phyloP scores from a whole-genome alignment of 2,113 vertebrate genomes.

The Oreochromis aureus region DNA sequence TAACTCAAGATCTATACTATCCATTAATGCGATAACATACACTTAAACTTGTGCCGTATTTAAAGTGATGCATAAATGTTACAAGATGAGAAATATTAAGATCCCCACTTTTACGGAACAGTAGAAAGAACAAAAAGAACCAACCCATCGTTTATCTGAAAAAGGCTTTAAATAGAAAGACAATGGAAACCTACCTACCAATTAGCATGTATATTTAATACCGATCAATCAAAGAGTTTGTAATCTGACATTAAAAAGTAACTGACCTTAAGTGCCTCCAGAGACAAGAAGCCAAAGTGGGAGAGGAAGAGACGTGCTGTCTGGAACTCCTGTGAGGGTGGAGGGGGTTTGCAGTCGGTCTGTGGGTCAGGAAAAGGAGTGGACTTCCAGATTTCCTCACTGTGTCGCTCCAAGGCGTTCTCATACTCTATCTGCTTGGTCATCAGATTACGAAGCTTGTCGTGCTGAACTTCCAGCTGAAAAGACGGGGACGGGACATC shows the following conservation, averaged over 20 bases:
- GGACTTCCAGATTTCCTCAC: constrained; percentile 81
- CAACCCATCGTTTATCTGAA: not conserved
- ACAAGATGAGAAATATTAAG: not conserved
- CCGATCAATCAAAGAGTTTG: not conserved
- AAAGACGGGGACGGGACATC: not conserved
- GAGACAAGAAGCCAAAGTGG: constrained; percentile 91
- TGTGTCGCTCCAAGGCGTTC: constrained; percentile 79
- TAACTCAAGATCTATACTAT: not conserved
- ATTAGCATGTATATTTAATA: not conserved
- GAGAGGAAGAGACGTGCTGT: constrained; percentile 94
- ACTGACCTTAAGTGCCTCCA: constrained; percentile 90
- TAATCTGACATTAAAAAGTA: not conserved
- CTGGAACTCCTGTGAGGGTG: constrained; percentile 91
- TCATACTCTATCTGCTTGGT: constrained; percentile 89
- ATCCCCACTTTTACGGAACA: not conserved
- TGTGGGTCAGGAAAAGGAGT: constrained; percentile 85
- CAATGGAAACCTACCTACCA: not conserved
- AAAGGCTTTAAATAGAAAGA: not conserved
- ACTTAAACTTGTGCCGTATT: not conserved
- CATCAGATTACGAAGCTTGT: constrained; percentile 86
- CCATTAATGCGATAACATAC: not conserved
- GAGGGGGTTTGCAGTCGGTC: constrained; percentile 87
- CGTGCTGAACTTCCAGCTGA: constrained; percentile 87
- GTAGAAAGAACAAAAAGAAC: not conserved
- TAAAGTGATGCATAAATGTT: not conserved